Conservation (phyloP, 2,113 vertebrate genomes). For the Galemys pyrenaicus region DNA sequence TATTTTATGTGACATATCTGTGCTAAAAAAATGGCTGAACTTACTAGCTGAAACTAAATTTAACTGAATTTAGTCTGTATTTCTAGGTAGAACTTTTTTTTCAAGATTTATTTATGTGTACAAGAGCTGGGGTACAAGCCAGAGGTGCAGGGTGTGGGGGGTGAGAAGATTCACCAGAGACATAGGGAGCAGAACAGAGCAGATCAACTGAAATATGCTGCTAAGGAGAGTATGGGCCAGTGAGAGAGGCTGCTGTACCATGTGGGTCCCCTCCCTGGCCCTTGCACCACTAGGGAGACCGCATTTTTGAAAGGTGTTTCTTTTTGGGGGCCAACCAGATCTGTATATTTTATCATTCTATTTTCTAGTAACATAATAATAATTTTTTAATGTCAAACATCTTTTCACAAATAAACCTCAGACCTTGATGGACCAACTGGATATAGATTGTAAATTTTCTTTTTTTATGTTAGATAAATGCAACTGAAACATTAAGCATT, state of each 20-base stretch:
- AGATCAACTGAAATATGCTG: too few species aligned
- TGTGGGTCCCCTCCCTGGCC: too few species aligned
- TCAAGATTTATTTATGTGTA: too few species aligned
- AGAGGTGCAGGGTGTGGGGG: too few species aligned
- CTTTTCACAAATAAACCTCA: background rate
- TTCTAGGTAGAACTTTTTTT: too few species aligned
- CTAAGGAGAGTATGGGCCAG: too few species aligned
- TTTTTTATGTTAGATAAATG: background rate
- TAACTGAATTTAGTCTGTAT: background rate
- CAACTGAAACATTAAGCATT: background rate
- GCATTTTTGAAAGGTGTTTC: background rate
- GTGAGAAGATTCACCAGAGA: too few species aligned
- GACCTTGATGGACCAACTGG: background rate
- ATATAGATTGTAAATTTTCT: background rate
- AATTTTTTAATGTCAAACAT: background rate
- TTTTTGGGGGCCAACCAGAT: background rate
- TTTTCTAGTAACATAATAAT: background rate
- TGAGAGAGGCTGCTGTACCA: too few species aligned
- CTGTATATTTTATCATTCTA: background rate
- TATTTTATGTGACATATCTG: background rate
- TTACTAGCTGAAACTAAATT: constrained; percentile 18
- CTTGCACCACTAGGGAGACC: too few species aligned
- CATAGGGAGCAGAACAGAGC: too few species aligned
- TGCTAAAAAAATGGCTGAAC: background rate
- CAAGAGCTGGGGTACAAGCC: too few species aligned